A percentile compares a stretch with the other conserved stretches of the same genome.
Evolutionary conservation across 2,113 vertebrate species (phyloP).

Genomic region (Microtus montanus): DNA sequence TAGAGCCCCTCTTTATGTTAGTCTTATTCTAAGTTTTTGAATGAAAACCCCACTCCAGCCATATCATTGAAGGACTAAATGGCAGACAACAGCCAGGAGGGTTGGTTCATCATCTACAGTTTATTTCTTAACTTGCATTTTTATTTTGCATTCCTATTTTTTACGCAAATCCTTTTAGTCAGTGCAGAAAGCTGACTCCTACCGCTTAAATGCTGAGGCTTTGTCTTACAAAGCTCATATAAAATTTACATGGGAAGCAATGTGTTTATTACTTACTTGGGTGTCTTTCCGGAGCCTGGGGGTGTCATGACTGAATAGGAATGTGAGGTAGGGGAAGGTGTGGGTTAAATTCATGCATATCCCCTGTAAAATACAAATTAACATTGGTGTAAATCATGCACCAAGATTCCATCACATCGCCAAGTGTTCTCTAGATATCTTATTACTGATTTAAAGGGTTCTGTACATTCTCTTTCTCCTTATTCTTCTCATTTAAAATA

Average conservation of each 20-base stretch:
- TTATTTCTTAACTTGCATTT: not conserved
- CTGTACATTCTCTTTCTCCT: not conserved
- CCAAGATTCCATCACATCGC: not conserved
- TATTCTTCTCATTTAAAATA: slow-evolving; percentile 1
- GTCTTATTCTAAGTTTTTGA: not conserved
- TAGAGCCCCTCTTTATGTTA: not conserved
- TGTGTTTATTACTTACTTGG: not conserved
- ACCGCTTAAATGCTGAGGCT: not conserved
- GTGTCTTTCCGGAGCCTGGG: not conserved
- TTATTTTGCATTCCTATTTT: slow-evolving; percentile 24
- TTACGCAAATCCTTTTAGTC: not conserved
- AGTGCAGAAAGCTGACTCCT: not conserved
- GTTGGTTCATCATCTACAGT: not conserved
- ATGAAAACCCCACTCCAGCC: not conserved
- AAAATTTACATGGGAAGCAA: not conserved
- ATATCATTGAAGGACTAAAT: not conserved
- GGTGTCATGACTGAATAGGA: not conserved
- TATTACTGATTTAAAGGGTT: not conserved
- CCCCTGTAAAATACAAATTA: not conserved
- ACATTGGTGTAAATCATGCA: not conserved
- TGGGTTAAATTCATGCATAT: not conserved
- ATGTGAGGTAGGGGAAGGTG: not conserved
- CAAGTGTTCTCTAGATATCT: not conserved
- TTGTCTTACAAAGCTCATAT: not conserved
- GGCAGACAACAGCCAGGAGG: not conserved